Percentiles rank a stretch among this genome's conserved stretches.
phyloP scores from a whole-genome alignment of 2,797 vertebrate species.

The Helicolenus hilgendorfi region DNA sequence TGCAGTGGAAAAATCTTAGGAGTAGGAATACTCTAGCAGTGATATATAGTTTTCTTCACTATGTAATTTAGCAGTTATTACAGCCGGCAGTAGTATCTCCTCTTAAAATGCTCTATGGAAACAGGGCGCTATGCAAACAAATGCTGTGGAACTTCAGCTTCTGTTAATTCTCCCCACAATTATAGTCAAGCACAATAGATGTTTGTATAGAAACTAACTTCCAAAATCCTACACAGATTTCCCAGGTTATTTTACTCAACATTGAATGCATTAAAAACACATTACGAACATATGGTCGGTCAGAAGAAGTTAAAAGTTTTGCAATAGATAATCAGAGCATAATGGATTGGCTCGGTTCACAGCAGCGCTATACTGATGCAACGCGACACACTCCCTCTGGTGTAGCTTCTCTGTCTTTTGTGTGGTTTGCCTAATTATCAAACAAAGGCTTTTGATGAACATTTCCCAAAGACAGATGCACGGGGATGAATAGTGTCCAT shows the following conservation, averaged over 20 bases:
- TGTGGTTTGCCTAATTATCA: constrained; percentile 45
- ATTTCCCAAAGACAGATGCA: constrained; percentile 16
- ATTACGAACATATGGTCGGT: not conserved
- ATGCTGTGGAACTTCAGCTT: not conserved
- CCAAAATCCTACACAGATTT: not conserved
- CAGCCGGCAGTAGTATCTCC: not conserved
- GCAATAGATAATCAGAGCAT: not conserved
- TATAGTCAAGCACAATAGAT: not conserved
- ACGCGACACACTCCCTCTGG: constrained; percentile 11
- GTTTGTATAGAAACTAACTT: not conserved
- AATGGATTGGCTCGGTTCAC: constrained; percentile 2
- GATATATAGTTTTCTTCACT: not conserved
- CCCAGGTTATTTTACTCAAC: not conserved
- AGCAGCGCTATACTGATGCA: not conserved
- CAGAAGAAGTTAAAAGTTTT: not conserved
- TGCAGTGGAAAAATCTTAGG: not conserved
- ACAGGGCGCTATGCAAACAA: not conserved
- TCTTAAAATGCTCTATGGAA: not conserved
- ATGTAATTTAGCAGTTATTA: constrained; percentile 20
- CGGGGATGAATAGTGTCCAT: not conserved
- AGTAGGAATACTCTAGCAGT: not conserved
- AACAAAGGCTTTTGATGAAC: constrained; percentile 40
- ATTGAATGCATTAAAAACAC: not conserved
- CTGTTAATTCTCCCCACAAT: too few species aligned
- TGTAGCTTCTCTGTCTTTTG: constrained; percentile 16